Conservation (phyloP, 2,113 vertebrate species). For the Menidia beryllina region DNA sequence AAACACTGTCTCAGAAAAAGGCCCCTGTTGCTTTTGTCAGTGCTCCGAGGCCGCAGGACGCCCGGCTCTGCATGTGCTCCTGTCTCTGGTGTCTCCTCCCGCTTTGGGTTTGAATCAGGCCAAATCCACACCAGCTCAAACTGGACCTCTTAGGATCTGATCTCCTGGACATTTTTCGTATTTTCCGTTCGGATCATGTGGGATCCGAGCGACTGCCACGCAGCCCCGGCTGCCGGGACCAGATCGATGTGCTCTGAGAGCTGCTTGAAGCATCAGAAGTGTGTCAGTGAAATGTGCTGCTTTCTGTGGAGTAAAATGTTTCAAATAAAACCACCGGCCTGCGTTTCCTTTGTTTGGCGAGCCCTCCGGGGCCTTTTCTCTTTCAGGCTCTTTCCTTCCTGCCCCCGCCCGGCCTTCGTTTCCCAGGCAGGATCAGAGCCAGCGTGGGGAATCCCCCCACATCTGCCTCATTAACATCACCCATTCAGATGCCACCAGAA, state of each 20-base stretch:
- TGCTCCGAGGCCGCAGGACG: neutral
- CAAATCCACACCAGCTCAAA: too few relatives aligned
- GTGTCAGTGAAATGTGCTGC: slow-evolving; percentile 35
- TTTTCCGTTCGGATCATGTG: too few relatives aligned
- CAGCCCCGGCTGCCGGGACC: neutral
- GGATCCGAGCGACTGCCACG: slow-evolving; percentile 16
- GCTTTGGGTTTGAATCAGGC: too few relatives aligned
- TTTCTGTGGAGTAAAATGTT: slow-evolving; percentile 45
- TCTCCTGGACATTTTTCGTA: too few relatives aligned
- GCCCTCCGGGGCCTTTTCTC: neutral
- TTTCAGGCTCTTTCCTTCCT: neutral
- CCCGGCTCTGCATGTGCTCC: too few relatives aligned
- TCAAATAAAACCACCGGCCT: neutral
- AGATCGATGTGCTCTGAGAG: neutral
- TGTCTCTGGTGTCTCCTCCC: too few relatives aligned
- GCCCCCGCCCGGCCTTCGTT: too few relatives aligned
- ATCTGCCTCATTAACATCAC: too few relatives aligned
- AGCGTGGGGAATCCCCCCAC: too few relatives aligned
- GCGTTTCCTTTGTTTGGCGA: neutral
- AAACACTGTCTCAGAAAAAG: neutral
- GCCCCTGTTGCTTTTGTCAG: neutral
- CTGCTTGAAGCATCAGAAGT: slow-evolving; percentile 30
- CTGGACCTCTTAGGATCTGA: neutral
- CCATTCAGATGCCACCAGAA: too few relatives aligned
- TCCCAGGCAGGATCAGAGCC: too few relatives aligned